phyloP scores from a whole-genome alignment of 2,113 vertebrate species.

The Carassius auratus region DNA sequence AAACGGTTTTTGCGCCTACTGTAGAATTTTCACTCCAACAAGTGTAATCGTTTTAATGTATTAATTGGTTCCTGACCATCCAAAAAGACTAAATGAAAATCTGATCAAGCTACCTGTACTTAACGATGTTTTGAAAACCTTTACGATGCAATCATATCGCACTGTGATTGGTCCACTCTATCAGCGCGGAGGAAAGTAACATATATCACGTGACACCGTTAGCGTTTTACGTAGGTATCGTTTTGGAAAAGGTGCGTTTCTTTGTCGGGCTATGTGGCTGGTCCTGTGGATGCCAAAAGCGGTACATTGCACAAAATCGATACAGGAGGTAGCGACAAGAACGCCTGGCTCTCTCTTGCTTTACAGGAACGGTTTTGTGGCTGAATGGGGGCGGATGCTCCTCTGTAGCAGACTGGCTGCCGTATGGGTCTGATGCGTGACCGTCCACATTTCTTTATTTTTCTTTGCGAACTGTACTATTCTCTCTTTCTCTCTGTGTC shows the following conservation, averaged over 20 bases:
- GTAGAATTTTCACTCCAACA: neutral
- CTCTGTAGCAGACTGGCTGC: conserved; percentile 33
- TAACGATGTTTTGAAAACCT: neutral
- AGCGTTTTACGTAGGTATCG: neutral
- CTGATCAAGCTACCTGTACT: too few relatives aligned
- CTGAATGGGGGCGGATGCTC: neutral
- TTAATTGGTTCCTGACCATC: neutral
- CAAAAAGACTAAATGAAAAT: neutral
- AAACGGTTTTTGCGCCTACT: neutral
- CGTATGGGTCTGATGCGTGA: neutral
- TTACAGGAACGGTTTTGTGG: conserved; percentile 34
- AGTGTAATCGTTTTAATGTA: neutral
- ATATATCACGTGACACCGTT: neutral
- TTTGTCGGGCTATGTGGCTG: neutral
- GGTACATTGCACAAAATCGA: conserved; percentile 67
- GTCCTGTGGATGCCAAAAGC: conserved; percentile 76
- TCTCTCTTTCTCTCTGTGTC: conserved; percentile 7
- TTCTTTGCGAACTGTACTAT: conserved; percentile 1
- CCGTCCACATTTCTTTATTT: neutral
- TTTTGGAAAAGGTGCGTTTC: neutral
- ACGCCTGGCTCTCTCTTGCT: conserved; percentile 45
- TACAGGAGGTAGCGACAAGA: conserved; percentile 76
- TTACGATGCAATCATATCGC: neutral
- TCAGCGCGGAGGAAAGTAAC: conserved; percentile 3
- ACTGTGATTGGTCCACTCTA: neutral